These are phyloP conservation scores for Nephotettix cincticeps DNA, from an alignment of 1,140 invertebrate genomes.

Conservation along the genomic window DNA sequence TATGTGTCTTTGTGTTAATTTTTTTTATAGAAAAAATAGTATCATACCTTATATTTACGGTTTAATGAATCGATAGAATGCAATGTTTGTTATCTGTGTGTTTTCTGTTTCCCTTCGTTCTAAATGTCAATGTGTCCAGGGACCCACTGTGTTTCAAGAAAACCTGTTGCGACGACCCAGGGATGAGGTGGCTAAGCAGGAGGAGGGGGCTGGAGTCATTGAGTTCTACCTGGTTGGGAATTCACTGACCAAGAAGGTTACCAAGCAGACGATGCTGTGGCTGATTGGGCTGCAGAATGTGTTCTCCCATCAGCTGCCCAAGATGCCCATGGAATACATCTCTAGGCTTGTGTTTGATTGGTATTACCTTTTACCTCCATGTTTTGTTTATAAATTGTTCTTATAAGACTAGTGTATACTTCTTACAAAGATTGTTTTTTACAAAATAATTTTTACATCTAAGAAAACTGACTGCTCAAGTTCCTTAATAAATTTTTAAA, in stretches of 20 bases:
- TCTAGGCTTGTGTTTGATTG: constrained; percentile 96
- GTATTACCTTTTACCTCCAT: constrained; percentile 55
- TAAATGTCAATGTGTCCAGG: constrained; percentile 40
- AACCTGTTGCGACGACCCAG: constrained; percentile 64
- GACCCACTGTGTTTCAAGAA: constrained; percentile 69
- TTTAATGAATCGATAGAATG: no score
- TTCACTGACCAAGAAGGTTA: constrained; percentile 81
- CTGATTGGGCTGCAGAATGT: constrained; percentile 93
- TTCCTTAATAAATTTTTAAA: no score
- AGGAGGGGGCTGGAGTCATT: constrained; percentile 87
- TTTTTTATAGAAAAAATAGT: no score
- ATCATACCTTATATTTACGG: no score
- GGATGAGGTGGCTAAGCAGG: constrained; percentile 87
- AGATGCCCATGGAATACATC: constrained; percentile 99
- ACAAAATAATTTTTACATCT: no score
- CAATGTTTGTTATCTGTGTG: no score
- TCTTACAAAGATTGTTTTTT: no score
- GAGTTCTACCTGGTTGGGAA: constrained; percentile 95
- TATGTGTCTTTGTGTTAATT: no score
- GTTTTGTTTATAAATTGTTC: no score
- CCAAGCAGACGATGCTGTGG: constrained; percentile 90
- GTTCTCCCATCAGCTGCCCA: constrained; percentile 92
- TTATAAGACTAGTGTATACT: no score
- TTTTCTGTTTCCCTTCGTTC: no score
- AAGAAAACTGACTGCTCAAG: no score